These are phyloP conservation scores for Austrolebias charrua DNA, from an alignment of 2,797 vertebrate genomes.

Conservation along the genomic window DNA sequence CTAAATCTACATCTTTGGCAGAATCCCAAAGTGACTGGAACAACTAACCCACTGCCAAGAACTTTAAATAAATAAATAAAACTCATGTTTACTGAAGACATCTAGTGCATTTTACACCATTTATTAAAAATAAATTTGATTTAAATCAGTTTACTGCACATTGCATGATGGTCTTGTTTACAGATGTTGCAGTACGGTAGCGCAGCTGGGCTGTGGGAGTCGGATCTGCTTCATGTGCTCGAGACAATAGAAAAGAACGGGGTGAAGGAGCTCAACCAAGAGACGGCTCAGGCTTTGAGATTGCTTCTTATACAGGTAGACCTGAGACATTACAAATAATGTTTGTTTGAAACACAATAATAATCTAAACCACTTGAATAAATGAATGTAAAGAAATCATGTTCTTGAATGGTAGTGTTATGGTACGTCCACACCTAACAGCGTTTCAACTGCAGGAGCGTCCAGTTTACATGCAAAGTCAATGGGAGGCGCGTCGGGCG, in stretches of 20 bases:
- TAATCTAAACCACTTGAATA: not conserved
- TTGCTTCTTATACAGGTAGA: conserved; percentile 74
- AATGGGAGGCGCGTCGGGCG: too few species aligned
- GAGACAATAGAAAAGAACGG: conserved; percentile 69
- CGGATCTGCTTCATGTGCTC: conserved; percentile 70
- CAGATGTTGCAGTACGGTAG: conserved; percentile 73
- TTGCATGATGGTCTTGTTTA: conserved; percentile 14
- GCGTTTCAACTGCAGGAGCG: too few species aligned
- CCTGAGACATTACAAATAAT: not conserved
- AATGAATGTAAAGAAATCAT: not conserved
- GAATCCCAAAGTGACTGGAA: not conserved
- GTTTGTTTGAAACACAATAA: not conserved
- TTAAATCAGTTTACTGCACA: not conserved
- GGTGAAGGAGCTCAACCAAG: conserved; percentile 63
- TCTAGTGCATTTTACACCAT: not conserved
- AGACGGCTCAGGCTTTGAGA: conserved; percentile 62
- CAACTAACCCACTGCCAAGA: conserved; percentile 1
- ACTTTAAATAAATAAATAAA: too few species aligned
- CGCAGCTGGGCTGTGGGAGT: conserved; percentile 55
- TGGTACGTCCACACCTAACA: too few species aligned
- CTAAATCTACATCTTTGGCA: not conserved
- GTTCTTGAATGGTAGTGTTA: not conserved
- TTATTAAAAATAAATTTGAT: not conserved
- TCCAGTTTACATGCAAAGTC: too few species aligned
- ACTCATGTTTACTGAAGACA: not conserved